Evolutionary conservation across 2,888 invertebrate genomes (phyloP).

Genomic region (Drosophila formosana): DNA sequence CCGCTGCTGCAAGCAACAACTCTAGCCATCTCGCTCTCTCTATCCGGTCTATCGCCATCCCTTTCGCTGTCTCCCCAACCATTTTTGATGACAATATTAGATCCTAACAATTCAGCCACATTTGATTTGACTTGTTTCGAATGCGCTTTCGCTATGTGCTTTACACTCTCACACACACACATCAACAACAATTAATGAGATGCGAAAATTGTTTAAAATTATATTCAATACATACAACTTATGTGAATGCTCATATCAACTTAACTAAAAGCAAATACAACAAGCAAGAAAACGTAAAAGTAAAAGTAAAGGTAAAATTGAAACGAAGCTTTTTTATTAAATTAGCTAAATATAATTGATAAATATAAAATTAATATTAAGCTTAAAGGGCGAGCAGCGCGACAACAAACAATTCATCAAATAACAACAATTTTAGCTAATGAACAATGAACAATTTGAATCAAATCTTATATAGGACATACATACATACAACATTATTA

Average conservation of each 20-base stretch:
- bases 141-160: slow-evolving; percentile 48
- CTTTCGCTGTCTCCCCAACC: slow-evolving; percentile 1
- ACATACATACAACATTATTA: slow-evolving; percentile 66
- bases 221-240: slow-evolving; percentile 50
- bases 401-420: slow-evolving; percentile 43
- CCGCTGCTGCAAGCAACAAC: not conserved
- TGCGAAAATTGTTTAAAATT: slow-evolving; percentile 3
- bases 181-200: not conserved
- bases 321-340: slow-evolving; percentile 53
- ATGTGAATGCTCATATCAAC: slow-evolving; percentile 80
- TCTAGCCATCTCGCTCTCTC: slow-evolving; percentile 5
- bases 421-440: slow-evolving; percentile 66
- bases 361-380: slow-evolving; percentile 34
- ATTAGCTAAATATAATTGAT: slow-evolving; percentile 59
- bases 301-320: slow-evolving; percentile 26
- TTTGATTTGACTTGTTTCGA: slow-evolving; percentile 40
- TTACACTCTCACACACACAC: slow-evolving; percentile 17
- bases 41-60: not conserved
- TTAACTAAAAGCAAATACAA: slow-evolving; percentile 44
- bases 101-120: slow-evolving; percentile 60
- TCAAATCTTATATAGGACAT: slow-evolving; percentile 71
- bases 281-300: slow-evolving; percentile 9
- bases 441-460: slow-evolving; percentile 68
- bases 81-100: slow-evolving; percentile 78
- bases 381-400: slow-evolving; percentile 42